A percentile compares a stretch with the other conserved stretches of the same genome.
Conservation (phyloP, 2,113 vertebrate genomes). For the Genyomyrus donnyi region DNA sequence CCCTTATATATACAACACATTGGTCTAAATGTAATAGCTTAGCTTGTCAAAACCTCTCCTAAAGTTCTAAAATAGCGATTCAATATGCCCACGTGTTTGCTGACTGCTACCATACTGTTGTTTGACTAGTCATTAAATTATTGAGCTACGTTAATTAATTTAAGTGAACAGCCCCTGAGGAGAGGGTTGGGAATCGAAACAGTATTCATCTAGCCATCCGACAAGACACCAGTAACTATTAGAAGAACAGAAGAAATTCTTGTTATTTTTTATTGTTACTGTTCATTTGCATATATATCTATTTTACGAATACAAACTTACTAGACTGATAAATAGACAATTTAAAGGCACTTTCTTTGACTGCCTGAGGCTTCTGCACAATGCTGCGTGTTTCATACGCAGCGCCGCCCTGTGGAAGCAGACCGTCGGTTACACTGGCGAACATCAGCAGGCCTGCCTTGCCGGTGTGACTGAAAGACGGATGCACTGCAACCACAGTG, state of each 20-base stretch:
- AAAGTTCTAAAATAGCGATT: background rate
- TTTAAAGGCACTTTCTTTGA: background rate
- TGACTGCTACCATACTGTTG: background rate
- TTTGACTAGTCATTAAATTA: background rate
- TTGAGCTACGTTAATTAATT: background rate
- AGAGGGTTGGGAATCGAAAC: background rate
- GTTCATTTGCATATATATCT: background rate
- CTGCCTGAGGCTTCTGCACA: background rate
- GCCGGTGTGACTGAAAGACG: constrained; percentile 30
- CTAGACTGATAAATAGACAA: background rate
- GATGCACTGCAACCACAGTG: constrained; percentile 36
- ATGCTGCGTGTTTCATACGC: background rate
- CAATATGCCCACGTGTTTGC: background rate
- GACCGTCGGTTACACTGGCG: constrained; percentile 10
- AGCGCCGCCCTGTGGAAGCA: background rate
- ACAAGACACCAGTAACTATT: background rate
- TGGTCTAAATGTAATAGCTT: background rate
- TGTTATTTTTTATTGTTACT: background rate
- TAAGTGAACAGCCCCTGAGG: background rate
- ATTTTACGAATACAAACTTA: background rate
- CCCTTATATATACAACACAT: background rate
- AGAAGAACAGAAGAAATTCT: background rate
- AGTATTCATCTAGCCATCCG: background rate
- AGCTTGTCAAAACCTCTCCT: background rate
- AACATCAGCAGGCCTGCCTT: constrained; percentile 29